Base-by-base conservation (phyloP, 2,888 invertebrate genomes). In the Anthophora plumipes region DNA sequence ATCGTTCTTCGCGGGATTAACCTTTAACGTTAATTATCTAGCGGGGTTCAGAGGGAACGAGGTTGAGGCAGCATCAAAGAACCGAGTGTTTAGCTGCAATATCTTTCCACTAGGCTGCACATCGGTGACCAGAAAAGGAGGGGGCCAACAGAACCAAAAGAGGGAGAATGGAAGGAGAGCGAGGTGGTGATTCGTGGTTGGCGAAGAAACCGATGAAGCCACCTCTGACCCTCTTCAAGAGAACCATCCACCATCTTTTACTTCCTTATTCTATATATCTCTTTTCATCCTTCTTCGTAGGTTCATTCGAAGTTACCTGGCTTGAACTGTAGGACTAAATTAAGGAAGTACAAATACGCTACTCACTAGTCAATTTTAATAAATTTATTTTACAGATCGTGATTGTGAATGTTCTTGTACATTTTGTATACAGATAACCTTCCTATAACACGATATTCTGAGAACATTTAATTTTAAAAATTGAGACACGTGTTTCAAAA, bases 11-110 rank as follows among this genome's bases (percentile, higher is more conserved):
- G 74, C 69, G 67, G 83, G 83, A 90, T 92, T 91, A 92, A 91
- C 91, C 91, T 91, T 91, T 91, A 90, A 91, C 89, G 90, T 92
- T 91, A 92, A 92, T 92, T 92, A 92, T 92, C 91, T 89, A 80
- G 63, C 82, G 70, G 70, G 50, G 80, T 74, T 75, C 46, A 70
- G 77, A 59, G 79, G 80, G 78, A 70, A 77, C 78, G 67, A 76
- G 81, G 83, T 74, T 70, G 73, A 76, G 85, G 87, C 84, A 82
- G 89, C 90, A 91, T 92, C 92, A 92, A 92, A 92, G 92, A 91
- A 91, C 89, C 87, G 87, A 89, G 86, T 90, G 90, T 90, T 91
- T 91, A 90, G 89, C 89, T 90, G 89, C 89, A 91, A 92, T 91
- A 92, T 92, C 91, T 91, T 92, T 92, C 92, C 92, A 78, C 83